These are phyloP conservation scores for Platyscapa corneri DNA, from an alignment of 1,140 invertebrate species.

Conservation along the genomic window DNA sequence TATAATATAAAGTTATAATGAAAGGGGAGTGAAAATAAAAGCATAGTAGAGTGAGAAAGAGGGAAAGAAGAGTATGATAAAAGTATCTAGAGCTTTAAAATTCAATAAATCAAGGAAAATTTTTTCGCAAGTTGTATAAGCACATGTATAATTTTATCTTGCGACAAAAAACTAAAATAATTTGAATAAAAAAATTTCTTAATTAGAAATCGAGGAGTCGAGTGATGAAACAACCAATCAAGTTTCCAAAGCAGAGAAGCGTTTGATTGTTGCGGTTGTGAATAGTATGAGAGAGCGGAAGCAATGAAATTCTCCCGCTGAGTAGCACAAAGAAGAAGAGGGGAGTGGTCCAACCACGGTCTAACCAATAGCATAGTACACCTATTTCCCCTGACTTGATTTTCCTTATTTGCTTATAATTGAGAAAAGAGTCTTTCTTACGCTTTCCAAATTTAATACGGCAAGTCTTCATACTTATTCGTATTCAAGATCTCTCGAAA, in stretches of 20 bases:
- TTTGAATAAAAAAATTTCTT: background rate
- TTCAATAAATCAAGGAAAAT: too few species aligned
- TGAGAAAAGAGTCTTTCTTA: background rate
- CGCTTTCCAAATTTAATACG: background rate
- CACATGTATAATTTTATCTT: background rate
- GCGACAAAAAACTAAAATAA: background rate
- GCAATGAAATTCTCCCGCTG: background rate
- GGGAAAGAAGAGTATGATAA: too few species aligned
- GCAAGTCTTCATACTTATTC: too few species aligned
- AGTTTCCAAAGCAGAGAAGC: background rate
- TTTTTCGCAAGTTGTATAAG: too few species aligned
- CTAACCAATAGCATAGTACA: background rate
- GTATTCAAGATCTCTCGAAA: too few species aligned
- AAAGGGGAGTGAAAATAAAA: too few species aligned
- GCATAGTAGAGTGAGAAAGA: too few species aligned
- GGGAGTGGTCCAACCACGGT: background rate
- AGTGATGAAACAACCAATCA: background rate
- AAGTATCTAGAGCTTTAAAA: too few species aligned
- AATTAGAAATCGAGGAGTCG: background rate
- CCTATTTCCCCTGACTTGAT: background rate
- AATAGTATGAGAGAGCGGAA: background rate
- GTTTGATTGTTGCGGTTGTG: background rate
- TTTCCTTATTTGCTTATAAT: background rate
- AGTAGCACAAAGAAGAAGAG: background rate
- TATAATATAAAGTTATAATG: too few species aligned